These are phyloP conservation scores for Berghia stephanieae DNA, from an alignment of 1,140 invertebrate genomes.

Conservation along the genomic window DNA sequence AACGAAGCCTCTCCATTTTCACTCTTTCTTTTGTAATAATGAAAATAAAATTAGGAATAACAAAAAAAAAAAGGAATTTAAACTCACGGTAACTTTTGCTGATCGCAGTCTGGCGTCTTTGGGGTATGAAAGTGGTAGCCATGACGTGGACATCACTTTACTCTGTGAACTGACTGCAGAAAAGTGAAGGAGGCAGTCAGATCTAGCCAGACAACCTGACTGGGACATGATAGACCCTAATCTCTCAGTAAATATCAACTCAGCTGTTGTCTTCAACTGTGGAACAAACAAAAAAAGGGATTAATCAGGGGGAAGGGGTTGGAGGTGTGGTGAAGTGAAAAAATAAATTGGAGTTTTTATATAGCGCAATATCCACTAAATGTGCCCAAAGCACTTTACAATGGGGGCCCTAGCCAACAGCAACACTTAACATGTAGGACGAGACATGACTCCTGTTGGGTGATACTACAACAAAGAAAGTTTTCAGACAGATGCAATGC, in stretches of 20 bases:
- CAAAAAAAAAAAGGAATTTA: background rate
- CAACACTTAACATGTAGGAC: background rate
- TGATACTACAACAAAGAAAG: background rate
- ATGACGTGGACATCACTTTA: conserved; percentile 1
- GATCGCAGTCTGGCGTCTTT: conserved; percentile 29
- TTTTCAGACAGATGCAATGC: too few species aligned
- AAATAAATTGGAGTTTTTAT: background rate
- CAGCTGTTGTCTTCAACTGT: conserved; percentile 39
- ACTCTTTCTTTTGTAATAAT: background rate
- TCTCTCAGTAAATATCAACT: conserved; percentile 24
- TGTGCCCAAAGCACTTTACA: background rate
- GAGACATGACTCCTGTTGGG: background rate
- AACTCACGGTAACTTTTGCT: conserved; percentile 28
- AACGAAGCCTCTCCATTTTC: background rate
- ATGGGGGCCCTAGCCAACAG: background rate
- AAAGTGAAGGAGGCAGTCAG: conserved; percentile 32
- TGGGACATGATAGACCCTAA: conserved; percentile 23
- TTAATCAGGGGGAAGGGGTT: background rate
- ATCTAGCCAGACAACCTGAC: conserved; percentile 22
- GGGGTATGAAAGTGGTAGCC: conserved; percentile 32
- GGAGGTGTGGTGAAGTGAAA: background rate
- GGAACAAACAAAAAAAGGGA: conserved; percentile 15
- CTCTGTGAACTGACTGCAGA: conserved; percentile 14
- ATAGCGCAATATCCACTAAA: background rate
- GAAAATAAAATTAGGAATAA: background rate